These are phyloP conservation scores for Serilophus lunatus DNA, from an alignment of 2,113 vertebrate species.

Conservation along the genomic window DNA sequence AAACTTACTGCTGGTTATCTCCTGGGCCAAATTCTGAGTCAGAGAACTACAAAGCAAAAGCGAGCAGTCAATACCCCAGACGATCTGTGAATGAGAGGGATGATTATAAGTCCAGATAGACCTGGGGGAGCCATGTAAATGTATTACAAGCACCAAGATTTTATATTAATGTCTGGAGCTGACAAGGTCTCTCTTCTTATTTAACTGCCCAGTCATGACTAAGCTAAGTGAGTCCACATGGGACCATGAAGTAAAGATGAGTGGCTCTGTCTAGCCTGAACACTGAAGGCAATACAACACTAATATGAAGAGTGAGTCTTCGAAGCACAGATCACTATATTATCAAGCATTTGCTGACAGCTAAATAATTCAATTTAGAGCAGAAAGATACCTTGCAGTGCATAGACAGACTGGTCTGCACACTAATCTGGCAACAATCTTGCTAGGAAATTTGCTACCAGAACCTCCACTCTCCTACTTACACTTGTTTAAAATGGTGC, in stretches of 20 bases:
- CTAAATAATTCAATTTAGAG: slow-evolving; percentile 45
- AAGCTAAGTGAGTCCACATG: background rate
- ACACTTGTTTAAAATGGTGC: background rate
- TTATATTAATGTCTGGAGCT: slow-evolving; percentile 41
- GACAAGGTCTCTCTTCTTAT: slow-evolving; percentile 38
- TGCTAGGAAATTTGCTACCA: background rate
- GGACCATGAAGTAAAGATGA: slow-evolving; percentile 25
- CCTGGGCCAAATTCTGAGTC: background rate
- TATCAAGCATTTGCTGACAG: slow-evolving; percentile 37
- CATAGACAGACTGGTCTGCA: background rate
- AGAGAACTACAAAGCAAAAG: background rate
- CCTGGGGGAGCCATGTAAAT: background rate
- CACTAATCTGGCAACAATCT: background rate
- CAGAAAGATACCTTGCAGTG: background rate
- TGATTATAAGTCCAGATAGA: background rate
- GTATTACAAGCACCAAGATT: slow-evolving; percentile 21
- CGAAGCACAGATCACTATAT: slow-evolving; percentile 35
- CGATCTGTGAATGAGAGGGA: background rate
- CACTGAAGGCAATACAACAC: background rate
- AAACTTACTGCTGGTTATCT: background rate
- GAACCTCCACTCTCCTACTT: background rate
- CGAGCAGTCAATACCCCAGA: background rate
- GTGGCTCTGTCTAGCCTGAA: slow-evolving; percentile 15
- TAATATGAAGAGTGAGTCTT: slow-evolving; percentile 15
- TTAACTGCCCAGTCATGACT: slow-evolving; percentile 48